Percentiles rank a stretch among this genome's conserved stretches.
Evolutionary conservation across 2,113 vertebrate genomes (phyloP).

Genomic region (Nycticryphes semicollaris): DNA sequence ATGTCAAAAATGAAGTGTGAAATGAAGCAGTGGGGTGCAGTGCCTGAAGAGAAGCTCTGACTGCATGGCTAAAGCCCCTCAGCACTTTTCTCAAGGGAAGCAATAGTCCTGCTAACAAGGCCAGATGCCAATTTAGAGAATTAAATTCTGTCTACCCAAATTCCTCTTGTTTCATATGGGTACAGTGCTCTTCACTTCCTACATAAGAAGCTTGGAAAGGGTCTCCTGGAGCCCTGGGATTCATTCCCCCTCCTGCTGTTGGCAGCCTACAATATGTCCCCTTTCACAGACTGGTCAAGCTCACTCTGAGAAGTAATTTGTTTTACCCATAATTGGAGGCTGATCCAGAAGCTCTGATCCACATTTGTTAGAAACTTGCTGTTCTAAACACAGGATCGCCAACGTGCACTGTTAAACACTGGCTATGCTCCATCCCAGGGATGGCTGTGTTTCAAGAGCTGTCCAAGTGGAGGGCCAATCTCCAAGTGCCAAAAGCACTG

Average conservation of each 20-base stretch:
- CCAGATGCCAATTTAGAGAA: constrained; percentile 50
- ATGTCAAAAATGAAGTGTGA: constrained; percentile 21
- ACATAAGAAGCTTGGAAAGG: constrained; percentile 16
- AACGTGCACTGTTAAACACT: neutral
- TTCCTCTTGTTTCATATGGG: constrained; percentile 15
- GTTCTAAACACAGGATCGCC: neutral
- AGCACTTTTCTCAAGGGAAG: constrained; percentile 41
- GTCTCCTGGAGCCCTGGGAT: neutral
- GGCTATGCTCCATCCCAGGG: constrained; percentile 24
- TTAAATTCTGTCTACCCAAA: constrained; percentile 50
- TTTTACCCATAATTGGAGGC: neutral
- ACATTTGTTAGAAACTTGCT: neutral
- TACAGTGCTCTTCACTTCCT: constrained; percentile 15
- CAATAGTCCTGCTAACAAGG: neutral
- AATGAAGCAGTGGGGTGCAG: constrained; percentile 44
- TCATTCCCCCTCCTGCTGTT: neutral
- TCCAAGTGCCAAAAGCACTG: neutral
- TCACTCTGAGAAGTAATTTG: neutral
- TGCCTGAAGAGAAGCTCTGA: neutral
- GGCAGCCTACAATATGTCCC: neutral
- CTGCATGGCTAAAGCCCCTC: neutral
- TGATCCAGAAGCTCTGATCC: neutral
- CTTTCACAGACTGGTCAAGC: constrained; percentile 12
- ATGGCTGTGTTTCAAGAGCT: neutral
- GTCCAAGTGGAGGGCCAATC: neutral